A percentile compares a stretch with the other conserved stretches of the same genome.
These are phyloP conservation scores for Brachionus paranguensis DNA, from an alignment of 1,140 invertebrate species.

Conservation along the genomic window DNA sequence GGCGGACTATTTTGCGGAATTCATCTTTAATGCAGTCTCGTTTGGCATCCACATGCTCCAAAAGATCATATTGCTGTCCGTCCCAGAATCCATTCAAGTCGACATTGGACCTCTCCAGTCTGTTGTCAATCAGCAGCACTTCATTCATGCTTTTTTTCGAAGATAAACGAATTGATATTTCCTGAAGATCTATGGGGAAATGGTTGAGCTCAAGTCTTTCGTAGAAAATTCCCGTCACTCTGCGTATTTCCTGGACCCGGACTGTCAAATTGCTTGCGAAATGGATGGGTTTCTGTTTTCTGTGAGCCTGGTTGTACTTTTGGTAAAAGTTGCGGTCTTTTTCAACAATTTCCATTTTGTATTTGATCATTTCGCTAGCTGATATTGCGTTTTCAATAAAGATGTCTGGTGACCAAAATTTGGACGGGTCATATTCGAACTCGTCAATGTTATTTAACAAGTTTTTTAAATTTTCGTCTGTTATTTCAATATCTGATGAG, in stretches of 20 bases:
- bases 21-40: neutral
- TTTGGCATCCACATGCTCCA: neutral
- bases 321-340: constrained; percentile 10
- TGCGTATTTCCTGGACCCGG: neutral
- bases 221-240: constrained; percentile 25
- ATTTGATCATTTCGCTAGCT: neutral
- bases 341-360: constrained; percentile 39
- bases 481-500: neutral
- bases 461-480: constrained; percentile 24
- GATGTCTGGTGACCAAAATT: constrained; percentile 31
- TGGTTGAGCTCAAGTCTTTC: constrained; percentile 31
- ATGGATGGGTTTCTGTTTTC: neutral
- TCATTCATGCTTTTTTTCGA: constrained; percentile 11
- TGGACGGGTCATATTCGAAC: constrained; percentile 4
- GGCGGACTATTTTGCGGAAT: neutral
- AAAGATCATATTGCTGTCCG: constrained; percentile 26
- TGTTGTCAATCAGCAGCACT: neutral
- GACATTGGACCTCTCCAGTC: neutral
- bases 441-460: constrained; percentile 30
- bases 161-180: neutral
- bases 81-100: constrained; percentile 1
- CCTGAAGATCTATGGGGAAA: constrained; percentile 38
- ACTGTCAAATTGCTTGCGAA: constrained; percentile 7
- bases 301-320: neutral
- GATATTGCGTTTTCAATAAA: constrained; percentile 31